These are phyloP conservation scores for Leucoraja ocellata DNA, from an alignment of 2,797 vertebrate species.

Conservation along the genomic window DNA sequence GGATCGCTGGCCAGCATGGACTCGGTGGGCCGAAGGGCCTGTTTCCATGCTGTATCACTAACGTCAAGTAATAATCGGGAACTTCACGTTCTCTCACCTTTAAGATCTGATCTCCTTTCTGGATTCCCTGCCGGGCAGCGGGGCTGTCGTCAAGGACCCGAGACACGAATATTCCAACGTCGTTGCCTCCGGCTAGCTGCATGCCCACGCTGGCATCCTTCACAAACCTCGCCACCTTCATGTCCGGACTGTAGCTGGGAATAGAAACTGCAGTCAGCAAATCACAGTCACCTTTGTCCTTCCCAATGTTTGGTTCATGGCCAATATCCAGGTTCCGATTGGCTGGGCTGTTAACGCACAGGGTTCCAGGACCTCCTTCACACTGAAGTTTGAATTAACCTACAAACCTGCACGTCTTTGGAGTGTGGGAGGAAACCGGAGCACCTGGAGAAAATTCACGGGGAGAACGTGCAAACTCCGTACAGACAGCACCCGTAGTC, in stretches of 20 bases:
- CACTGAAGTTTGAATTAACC: no score
- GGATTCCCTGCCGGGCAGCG: slow-evolving; percentile 70
- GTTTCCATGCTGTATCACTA: no score
- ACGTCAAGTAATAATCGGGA: background rate
- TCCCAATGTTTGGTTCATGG: background rate
- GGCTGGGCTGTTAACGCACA: background rate
- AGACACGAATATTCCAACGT: slow-evolving; percentile 88
- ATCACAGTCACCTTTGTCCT: no score
- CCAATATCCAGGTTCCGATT: background rate
- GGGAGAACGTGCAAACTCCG: no score
- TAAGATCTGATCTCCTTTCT: slow-evolving; percentile 87
- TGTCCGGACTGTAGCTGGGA: slow-evolving; percentile 70
- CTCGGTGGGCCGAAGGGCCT: no score
- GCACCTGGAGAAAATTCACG: no score
- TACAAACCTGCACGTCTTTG: no score
- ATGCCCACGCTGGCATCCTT: slow-evolving; percentile 80
- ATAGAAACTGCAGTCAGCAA: background rate
- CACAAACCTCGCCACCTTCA: slow-evolving; percentile 63
- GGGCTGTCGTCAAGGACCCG: slow-evolving; percentile 82
- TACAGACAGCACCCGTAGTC: no score
- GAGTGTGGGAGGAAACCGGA: no score
- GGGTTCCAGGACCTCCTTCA: background rate
- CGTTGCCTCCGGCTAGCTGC: slow-evolving; percentile 82
- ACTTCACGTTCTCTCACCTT: slow-evolving; percentile 60
- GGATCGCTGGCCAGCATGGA: no score